These are phyloP conservation scores for Atrina japonica DNA, from an alignment of 2,888 invertebrate species.

Conservation along the genomic window DNA sequence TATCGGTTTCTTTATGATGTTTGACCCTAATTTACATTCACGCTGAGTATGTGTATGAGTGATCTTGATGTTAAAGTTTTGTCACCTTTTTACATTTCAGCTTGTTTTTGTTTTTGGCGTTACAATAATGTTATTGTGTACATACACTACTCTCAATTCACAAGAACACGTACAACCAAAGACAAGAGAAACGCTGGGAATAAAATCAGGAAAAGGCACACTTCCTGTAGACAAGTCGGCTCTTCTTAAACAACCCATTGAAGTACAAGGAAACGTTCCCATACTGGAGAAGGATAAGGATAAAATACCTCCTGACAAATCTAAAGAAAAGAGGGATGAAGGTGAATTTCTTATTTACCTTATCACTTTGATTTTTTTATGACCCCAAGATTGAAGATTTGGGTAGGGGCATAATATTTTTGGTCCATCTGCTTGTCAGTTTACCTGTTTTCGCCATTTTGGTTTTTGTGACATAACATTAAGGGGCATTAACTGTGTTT, in stretches of 20 bases:
- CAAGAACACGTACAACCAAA: conserved; percentile 54
- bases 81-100: conserved; percentile 82
- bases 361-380: too few species aligned
- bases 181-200: conserved; percentile 6
- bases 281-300: conserved; percentile 40
- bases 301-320: neutral
- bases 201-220: neutral
- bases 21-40: too few species aligned
- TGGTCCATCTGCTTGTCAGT: too few species aligned
- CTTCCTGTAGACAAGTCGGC: neutral
- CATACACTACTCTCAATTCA: conserved; percentile 91
- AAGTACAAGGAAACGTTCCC: too few species aligned
- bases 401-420: too few species aligned
- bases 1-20: too few species aligned
- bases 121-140: conserved; percentile 93
- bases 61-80: too few species aligned
- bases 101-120: conserved; percentile 90
- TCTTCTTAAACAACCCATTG: conserved; percentile 3
- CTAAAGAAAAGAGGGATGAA: conserved; percentile 7
- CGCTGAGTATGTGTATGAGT: too few species aligned
- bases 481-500: too few species aligned
- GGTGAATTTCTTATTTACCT: neutral
- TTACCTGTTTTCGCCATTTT: too few species aligned
- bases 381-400: too few species aligned
- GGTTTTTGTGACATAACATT: too few species aligned